Evolutionary conservation across 2,113 vertebrate genomes (phyloP).

Genomic region (Electrona antarctica): DNA sequence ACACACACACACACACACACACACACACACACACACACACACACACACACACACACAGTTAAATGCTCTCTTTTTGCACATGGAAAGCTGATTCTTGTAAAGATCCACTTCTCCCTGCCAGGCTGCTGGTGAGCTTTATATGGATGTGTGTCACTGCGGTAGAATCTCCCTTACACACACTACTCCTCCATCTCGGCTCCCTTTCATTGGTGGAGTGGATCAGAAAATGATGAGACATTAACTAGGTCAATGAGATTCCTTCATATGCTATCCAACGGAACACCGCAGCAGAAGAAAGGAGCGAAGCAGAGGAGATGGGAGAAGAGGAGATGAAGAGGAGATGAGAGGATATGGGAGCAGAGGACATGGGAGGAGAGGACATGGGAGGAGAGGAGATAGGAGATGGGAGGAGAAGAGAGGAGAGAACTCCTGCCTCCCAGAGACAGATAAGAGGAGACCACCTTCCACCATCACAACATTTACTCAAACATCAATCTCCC

Average conservation of each 20-base stretch:
- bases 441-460: too few relatives aligned
- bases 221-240: conserved; percentile 26
- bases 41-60: too few relatives aligned
- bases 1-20: too few relatives aligned
- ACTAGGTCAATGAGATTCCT: conserved; percentile 64
- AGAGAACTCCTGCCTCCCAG: too few relatives aligned
- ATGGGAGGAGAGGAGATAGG: neutral
- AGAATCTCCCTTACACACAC: conserved; percentile 6
- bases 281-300: neutral
- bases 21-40: too few relatives aligned
- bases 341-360: neutral
- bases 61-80: too few relatives aligned
- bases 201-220: neutral
- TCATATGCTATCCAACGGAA: conserved; percentile 22
- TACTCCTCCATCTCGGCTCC: neutral
- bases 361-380: neutral
- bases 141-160: conserved; percentile 10
- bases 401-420: neutral
- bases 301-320: neutral
- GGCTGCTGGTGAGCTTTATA: neutral
- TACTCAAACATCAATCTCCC: too few relatives aligned
- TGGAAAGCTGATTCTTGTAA: neutral
- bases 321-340: neutral
- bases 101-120: too few relatives aligned
- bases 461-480: too few relatives aligned